Conservation (phyloP, 1,140 invertebrate genomes). For the Brachionus koreanus region DNA sequence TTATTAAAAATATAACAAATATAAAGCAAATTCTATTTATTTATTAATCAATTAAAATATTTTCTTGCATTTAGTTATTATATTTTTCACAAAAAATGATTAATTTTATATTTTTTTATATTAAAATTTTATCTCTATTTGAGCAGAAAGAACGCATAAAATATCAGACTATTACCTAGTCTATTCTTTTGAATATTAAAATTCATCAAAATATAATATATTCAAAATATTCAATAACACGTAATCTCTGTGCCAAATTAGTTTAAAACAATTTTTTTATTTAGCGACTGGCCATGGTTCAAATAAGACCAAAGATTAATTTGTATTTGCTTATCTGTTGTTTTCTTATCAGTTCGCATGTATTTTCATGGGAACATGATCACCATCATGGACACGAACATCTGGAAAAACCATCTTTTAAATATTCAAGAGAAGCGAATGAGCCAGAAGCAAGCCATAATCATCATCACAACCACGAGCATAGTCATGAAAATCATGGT, state of each 20-base stretch:
- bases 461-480: background rate
- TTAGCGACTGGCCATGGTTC: background rate
- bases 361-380: background rate
- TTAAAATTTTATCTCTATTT: background rate
- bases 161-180: background rate
- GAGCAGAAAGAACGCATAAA: background rate
- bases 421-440: conserved; percentile 29
- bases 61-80: no score
- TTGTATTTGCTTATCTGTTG: background rate
- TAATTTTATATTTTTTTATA: no score
- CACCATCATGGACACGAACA: background rate
- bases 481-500: background rate
- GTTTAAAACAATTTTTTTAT: background rate
- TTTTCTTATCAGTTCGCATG: background rate
- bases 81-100: no score
- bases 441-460: background rate
- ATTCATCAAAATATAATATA: background rate
- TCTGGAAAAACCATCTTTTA: conserved; percentile 1
- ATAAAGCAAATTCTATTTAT: no score
- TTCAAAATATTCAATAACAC: background rate
- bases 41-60: no score
- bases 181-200: background rate
- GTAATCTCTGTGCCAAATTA: background rate
- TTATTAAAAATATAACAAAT: no score
- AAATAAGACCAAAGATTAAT: background rate